Base-by-base conservation (phyloP, 2,888 invertebrate species). In the Saturnia pavonia region DNA sequence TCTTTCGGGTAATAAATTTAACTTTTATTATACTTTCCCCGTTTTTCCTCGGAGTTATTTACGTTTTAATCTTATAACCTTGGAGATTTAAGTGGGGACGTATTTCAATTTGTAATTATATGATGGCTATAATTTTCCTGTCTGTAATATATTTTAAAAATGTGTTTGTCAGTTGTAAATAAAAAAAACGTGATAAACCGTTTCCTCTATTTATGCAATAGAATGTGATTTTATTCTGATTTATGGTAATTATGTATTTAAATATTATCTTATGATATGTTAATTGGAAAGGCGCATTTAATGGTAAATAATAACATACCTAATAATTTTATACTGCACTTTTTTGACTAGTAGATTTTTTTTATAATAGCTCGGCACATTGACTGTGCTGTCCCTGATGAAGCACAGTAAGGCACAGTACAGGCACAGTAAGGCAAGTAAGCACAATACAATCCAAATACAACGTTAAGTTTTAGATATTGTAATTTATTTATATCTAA, bases 1-100 rank as follows among this genome's bases (percentile, higher is more conserved):
- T 74, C 57, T 60, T 78, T 73, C 73, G 69, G 71, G 74, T 77
- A 74, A 76, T 83, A 82, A 83, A 83, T 80, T 78, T 25, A 77
- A 77, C 78, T 83, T 83, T 82, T 80, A 82, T 80, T 77, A 70
- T 72, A 73, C 75, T 70, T 75, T 60, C 27, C 57, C 57, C 57
- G 25, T 14, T 25, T 54, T 54, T 27, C 14, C 57, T 25, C 9
- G 25, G 57, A 60, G 54, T 54, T 67, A 67, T 57, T 67, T 57
- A 71, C 45, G 67, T 68, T 57, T 68, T 68, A 68, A 68, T 70
- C 45, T 67, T 27, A 60, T 48, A 70, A 22, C 70, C 70, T 71
- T 68, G 68, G 34, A 60, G 57, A 27, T 60, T 43, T 34, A 27
- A 45, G 16, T 51, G 68, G 42, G 51, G 42, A 48, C 51, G 60